Conservation (phyloP, 2,888 invertebrate genomes). For the Tridacna gigas region DNA sequence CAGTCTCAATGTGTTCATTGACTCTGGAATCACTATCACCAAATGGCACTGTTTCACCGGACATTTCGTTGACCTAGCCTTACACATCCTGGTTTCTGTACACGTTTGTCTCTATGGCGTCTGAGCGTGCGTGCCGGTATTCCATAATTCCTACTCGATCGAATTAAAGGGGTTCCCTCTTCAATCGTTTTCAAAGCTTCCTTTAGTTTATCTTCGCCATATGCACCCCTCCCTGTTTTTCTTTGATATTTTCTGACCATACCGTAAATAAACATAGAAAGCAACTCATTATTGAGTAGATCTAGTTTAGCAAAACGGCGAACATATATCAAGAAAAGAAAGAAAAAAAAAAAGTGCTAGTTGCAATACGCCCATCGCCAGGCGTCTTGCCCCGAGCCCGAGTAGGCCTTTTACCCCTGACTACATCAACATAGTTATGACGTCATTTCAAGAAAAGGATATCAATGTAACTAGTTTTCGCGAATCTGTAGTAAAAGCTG, state of each 20-base stretch:
- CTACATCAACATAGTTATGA: no score
- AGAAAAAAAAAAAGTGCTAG: no score
- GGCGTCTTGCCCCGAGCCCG: no score
- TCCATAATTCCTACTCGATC: constrained; percentile 15
- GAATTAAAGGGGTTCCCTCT: constrained; percentile 8
- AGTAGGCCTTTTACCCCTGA: no score
- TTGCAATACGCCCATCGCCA: no score
- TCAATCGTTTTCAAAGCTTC: neutral
- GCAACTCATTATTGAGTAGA: no score
- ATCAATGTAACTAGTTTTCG: no score
- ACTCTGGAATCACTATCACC: neutral
- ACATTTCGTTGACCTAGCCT: neutral
- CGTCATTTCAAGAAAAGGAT: no score
- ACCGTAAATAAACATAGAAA: no score
- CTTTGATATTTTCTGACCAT: constrained; percentile 1
- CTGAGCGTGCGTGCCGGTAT: constrained; percentile 18
- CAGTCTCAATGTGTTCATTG: neutral
- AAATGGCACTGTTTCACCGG: neutral
- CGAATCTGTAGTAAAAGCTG: no score
- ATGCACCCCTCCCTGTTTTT: constrained; percentile 2
- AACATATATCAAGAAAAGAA: no score
- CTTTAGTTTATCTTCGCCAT: neutral
- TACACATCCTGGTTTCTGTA: constrained; percentile 11
- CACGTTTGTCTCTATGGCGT: constrained; percentile 17
- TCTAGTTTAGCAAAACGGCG: no score